Evolutionary conservation across 1,140 invertebrate genomes (phyloP), one percentile per base, ranked within the genome.

Genomic region (Campoletis sonorensis): DNA sequence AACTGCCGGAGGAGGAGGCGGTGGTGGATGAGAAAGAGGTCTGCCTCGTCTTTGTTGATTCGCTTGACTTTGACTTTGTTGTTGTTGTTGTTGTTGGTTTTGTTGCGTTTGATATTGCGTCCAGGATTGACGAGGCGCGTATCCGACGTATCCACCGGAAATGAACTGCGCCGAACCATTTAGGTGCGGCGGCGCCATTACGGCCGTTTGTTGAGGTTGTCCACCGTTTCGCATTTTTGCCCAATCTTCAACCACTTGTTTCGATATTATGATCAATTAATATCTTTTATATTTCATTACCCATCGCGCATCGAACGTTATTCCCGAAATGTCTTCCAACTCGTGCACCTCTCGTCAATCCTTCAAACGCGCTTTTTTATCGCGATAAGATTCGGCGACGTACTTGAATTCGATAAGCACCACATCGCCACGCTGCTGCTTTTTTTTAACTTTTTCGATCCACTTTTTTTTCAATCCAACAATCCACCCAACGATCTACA

Each of bases 151-250:
- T 82, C 90, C 87, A 72, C 89, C 89, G 80, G 90, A 91, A 79
- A 90, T 88, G 85, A 92, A 92, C 81, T 91, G 91, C 80, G 89
- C 88, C 80, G 91, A 91, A 77, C 90, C 91, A 87, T 92, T 92
- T 61, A 92, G 86, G 84, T 91, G 89, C 71, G 89, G 87, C 87
- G 91, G 91, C 77, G 90, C 84, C 90, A 91, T 91, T 77, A 91
- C 90, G 81, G 89, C 91, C 81, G 90, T 90, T 86, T 91, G 89
- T 80, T 91, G 91, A 80, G 86, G 85, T 82, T 91, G 89, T 68
- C 86, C 87, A 79, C 90, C 90, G 91, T 91, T 91, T 86, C 91
- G 87, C 90, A 91, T 91, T 82, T 87, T 87, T 72, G 77, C 71
- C 21, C 1, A 37, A n/a, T 76, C 72, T 72, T 23, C 64, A 37